Evolutionary conservation across 2,888 invertebrate genomes (phyloP).

Genomic region (Cremastinae sp.): DNA sequence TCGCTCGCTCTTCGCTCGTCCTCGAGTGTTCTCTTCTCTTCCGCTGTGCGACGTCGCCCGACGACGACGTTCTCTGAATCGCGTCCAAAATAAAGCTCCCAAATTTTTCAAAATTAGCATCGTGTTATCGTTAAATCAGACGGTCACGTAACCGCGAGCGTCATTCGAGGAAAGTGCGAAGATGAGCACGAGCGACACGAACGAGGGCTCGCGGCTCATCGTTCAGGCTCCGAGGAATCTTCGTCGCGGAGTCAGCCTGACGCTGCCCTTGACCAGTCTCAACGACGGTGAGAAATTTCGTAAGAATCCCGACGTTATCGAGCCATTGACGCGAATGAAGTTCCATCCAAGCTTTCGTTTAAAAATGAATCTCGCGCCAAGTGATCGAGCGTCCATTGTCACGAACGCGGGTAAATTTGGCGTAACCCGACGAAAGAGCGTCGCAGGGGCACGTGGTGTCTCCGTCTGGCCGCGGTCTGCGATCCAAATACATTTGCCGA

Average conservation of each 20-base stretch:
- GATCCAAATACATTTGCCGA: conserved; percentile 45
- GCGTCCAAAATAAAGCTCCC: no score
- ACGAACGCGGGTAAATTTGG: neutral
- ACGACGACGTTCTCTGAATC: no score
- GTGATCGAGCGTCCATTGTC: neutral
- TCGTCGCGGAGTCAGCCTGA: conserved; percentile 62
- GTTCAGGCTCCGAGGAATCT: conserved; percentile 39
- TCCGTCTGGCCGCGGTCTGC: conserved; percentile 54
- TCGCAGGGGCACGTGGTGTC: conserved; percentile 11
- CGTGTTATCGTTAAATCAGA: no score
- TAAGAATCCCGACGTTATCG: neutral
- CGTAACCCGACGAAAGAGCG: conserved; percentile 7
- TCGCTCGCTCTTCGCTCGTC: no score
- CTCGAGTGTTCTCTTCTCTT: no score
- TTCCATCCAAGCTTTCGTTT: neutral
- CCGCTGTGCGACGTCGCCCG: no score
- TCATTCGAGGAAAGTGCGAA: neutral
- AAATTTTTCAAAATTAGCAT: no score
- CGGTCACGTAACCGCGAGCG: neutral
- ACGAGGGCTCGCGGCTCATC: conserved; percentile 16
- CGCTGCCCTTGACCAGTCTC: conserved; percentile 53
- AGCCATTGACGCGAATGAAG: no score
- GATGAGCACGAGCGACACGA: conserved; percentile 37
- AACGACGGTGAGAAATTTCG: conserved; percentile 60
- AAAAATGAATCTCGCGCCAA: no score